phyloP scores from a whole-genome alignment of 2,797 vertebrate species.

The Tapera naevia region DNA sequence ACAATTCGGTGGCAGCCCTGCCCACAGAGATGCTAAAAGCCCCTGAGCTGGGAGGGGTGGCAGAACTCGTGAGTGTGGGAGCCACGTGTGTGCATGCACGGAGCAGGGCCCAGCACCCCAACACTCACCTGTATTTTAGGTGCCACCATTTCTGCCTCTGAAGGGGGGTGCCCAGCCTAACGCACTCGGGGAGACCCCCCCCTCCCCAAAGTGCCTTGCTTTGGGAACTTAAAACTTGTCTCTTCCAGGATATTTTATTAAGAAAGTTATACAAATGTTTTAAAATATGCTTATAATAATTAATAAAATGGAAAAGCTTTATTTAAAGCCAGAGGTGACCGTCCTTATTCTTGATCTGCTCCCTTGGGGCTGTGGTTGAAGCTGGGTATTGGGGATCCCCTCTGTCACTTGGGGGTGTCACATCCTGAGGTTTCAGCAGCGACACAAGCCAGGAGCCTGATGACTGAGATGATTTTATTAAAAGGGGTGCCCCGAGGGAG shows the following conservation, averaged over 20 bases:
- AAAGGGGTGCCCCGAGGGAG: not conserved
- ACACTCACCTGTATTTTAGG: not conserved
- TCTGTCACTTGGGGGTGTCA: not conserved
- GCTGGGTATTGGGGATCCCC: not conserved
- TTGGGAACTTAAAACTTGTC: constrained; percentile 52
- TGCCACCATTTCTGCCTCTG: not conserved
- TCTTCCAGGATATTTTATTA: constrained; percentile 71
- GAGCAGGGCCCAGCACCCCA: not conserved
- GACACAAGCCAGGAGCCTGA: not conserved
- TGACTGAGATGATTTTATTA: not conserved
- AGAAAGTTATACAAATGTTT: constrained; percentile 77
- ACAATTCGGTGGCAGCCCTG: not conserved
- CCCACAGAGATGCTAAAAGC: not conserved
- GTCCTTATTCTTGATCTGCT: not conserved
- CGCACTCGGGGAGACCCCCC: not conserved
- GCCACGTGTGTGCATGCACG: not conserved
- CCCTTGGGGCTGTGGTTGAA: not conserved
- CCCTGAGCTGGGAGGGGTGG: not conserved
- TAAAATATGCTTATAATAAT: constrained; percentile 77
- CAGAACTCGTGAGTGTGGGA: not conserved
- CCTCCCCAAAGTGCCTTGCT: constrained; percentile 69
- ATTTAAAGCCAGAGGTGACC: constrained; percentile 71
- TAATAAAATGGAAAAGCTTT: constrained; percentile 79
- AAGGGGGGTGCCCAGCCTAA: not conserved
- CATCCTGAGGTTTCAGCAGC: not conserved